Percentiles rank a stretch among this genome's conserved stretches.
Evolutionary conservation across 2,888 invertebrate species (phyloP).

Genomic region (Pecten maximus): DNA sequence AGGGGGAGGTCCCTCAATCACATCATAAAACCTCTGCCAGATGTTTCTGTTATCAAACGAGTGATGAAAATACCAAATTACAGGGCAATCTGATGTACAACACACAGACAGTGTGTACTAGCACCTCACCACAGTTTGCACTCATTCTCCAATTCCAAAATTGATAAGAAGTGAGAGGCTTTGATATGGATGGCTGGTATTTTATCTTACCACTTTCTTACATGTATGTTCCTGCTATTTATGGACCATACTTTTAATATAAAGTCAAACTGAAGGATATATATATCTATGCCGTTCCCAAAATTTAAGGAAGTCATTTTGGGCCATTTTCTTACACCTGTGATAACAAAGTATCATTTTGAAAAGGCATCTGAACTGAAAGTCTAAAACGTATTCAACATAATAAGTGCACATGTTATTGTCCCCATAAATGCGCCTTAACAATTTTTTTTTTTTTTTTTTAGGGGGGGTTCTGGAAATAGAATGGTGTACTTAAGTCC

Average conservation of each 20-base stretch:
- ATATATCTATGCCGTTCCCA: background rate
- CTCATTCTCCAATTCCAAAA: background rate
- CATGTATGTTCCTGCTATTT: conserved; percentile 31
- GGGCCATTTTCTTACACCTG: background rate
- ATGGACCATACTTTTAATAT: conserved; percentile 21
- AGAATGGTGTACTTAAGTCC: no score
- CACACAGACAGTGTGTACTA: background rate
- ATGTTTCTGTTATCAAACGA: conserved; percentile 9
- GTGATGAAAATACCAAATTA: conserved; percentile 35
- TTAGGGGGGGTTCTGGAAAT: no score
- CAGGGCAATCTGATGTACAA: background rate
- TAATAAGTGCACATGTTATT: no score
- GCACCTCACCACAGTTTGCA: background rate
- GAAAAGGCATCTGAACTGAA: no score
- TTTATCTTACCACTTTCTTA: conserved; percentile 5
- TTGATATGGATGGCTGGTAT: background rate
- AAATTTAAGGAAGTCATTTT: background rate
- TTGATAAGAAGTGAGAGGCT: background rate
- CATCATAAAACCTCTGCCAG: conserved; percentile 10
- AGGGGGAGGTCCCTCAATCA: background rate
- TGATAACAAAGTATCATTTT: no score
- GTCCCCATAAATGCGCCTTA: no score
- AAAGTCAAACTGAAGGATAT: background rate
- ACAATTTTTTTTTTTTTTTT: no score
- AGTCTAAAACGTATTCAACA: no score